phyloP scores from a whole-genome alignment of 1,140 invertebrate genomes.

The Colletes latitarsis region DNA sequence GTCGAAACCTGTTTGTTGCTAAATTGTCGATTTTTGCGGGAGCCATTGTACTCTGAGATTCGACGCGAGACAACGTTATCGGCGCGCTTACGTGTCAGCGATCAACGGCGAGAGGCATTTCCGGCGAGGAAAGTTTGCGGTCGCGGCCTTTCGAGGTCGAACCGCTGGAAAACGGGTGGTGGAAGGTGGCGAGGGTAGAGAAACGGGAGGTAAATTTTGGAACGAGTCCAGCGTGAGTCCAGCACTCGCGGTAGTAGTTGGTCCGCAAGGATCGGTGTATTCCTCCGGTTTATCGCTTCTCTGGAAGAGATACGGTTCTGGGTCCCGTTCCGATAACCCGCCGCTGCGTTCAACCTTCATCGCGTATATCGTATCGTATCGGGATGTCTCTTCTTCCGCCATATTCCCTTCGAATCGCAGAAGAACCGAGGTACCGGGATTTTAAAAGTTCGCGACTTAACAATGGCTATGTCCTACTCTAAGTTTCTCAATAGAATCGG shows the following conservation, averaged over 20 bases:
- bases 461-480: too few relatives aligned
- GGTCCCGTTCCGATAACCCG: constrained; percentile 68
- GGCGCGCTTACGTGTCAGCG: constrained; percentile 20
- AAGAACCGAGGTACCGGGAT: too few relatives aligned
- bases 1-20: too few relatives aligned
- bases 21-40: too few relatives aligned
- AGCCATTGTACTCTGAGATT: background rate
- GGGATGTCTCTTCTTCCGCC: background rate
- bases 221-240: constrained; percentile 53
- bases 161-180: background rate
- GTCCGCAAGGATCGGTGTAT: background rate
- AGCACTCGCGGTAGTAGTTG: constrained; percentile 28
- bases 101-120: constrained; percentile 4
- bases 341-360: constrained; percentile 69
- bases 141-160: background rate
- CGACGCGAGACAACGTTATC: constrained; percentile 5
- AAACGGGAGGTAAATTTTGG: constrained; percentile 54
- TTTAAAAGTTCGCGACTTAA: too few relatives aligned
- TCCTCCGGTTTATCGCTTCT: constrained; percentile 70
- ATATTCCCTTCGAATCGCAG: background rate
- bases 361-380: background rate
- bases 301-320: constrained; percentile 69
- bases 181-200: background rate
- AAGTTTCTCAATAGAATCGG: too few relatives aligned
- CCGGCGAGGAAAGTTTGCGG: constrained; percentile 16